Base-by-base conservation (phyloP, 2,888 invertebrate species). In the Cephus runcator region DNA sequence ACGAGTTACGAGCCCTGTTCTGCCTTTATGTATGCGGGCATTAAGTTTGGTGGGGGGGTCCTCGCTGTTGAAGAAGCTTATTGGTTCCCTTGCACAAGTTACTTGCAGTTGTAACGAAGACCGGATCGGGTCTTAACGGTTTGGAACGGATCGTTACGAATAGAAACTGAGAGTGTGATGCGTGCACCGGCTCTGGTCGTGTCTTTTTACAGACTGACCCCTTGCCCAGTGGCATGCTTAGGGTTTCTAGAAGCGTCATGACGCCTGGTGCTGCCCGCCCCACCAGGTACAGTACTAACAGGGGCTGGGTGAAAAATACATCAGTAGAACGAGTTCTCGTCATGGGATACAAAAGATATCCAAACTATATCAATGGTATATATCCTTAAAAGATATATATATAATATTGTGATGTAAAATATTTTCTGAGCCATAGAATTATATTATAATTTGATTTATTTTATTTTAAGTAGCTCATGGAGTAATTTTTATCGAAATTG, bases 191-290 rank as follows among this genome's bases (percentile, higher is more conserved):
- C 73, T 68, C 68, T 73, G 75, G 34, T 68, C 78, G 78, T 34
- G 78, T 76, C 78, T 78, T 78, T 76, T 78, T 76, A 76, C 78
- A 34, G 73, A 78, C 78, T 78, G 75, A 76, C 12, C 69, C 77
- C 78, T 68, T 73, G 68, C 73, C 30, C 34, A 34, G 71, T 71
- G 34, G 71, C 73, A 76, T 78, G 78, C 76, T 75, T 78, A 75
- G 78, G 75, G 75, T 78, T 68, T 36, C 78, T 75, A 76, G 76
- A 56, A 78, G 78, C 75, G 76, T 75, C 77, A 35, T 73, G 74
- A 75, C 35, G 73, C 69, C 73, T 56, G 76, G 69, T 71, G 76
- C 68, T 73, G 76, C 11, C 71, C 56, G 56, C 56, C 23, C 56
- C 56, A 56, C 56, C 56, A 56, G 56, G 23, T 56, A 56, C 23